phyloP scores from a whole-genome alignment of 2,113 vertebrate species.

The Felis chaus region DNA sequence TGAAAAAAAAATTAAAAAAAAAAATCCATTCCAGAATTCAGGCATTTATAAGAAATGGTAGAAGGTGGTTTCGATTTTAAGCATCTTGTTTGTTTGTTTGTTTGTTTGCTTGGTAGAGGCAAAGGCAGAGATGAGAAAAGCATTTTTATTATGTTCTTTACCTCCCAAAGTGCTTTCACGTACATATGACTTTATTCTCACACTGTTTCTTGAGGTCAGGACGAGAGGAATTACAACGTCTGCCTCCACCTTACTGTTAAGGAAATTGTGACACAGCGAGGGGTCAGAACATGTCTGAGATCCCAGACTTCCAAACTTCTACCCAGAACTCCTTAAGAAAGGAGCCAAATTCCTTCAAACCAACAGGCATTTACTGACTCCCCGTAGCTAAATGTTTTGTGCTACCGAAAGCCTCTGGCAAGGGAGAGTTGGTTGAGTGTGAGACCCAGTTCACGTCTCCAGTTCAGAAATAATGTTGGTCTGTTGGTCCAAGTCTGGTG shows the following conservation, averaged over 20 bases:
- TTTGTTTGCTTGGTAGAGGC: background rate
- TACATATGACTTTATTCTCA: background rate
- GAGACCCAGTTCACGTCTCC: background rate
- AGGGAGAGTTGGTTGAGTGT: background rate
- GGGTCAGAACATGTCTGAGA: background rate
- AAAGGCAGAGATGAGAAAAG: background rate
- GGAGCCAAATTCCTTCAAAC: background rate
- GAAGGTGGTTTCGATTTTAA: background rate
- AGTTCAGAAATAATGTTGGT: background rate
- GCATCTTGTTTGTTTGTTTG: background rate
- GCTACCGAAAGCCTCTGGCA: background rate
- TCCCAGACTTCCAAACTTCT: background rate
- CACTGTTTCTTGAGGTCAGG: background rate
- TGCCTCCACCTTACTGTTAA: background rate
- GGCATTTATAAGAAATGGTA: background rate
- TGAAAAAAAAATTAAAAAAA: too few species aligned
- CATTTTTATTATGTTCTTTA: background rate
- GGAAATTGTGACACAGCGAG: background rate
- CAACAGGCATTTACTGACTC: background rate
- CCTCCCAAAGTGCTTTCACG: background rate
- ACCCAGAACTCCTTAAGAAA: background rate
- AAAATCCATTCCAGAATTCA: background rate
- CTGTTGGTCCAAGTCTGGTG: background rate
- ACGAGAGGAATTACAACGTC: accelerated
- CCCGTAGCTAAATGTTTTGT: background rate